Evolutionary conservation across 2,797 vertebrate species (phyloP).

Genomic region (Phrynocephalus forsythii): DNA sequence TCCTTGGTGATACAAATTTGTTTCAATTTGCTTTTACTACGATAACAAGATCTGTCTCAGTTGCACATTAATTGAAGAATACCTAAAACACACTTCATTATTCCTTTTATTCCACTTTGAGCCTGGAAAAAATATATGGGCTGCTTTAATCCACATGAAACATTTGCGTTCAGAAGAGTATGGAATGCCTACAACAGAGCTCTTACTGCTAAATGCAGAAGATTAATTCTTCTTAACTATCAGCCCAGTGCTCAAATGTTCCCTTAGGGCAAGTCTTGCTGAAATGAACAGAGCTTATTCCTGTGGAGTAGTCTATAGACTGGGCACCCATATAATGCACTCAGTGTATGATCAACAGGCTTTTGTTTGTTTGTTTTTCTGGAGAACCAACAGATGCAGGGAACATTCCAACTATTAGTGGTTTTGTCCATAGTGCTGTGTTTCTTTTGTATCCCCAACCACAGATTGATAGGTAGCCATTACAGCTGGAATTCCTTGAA

Average conservation of each 20-base stretch:
- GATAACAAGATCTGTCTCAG: neutral
- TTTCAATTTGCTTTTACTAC: neutral
- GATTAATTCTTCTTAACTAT: neutral
- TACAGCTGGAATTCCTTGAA: conserved; percentile 48
- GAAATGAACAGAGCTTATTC: conserved; percentile 24
- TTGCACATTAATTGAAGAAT: neutral
- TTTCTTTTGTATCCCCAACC: conserved; percentile 39
- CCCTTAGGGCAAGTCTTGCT: conserved; percentile 19
- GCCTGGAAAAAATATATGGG: neutral
- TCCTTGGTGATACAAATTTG: neutral
- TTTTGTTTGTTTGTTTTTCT: no score
- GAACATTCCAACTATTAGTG: conserved; percentile 34
- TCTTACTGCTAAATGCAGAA: accelerated
- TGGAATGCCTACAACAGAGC: neutral
- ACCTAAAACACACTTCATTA: neutral
- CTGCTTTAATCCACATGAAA: conserved; percentile 8
- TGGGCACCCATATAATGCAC: conserved; percentile 7
- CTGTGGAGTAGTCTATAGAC: neutral
- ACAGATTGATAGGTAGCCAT: conserved; percentile 5
- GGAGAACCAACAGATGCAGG: conserved; percentile 11
- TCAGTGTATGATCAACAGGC: neutral
- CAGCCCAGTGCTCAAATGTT: conserved; percentile 12
- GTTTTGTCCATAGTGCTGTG: neutral
- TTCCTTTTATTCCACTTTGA: neutral
- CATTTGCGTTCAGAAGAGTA: neutral